These are phyloP conservation scores for Bubo scandiacus DNA, from an alignment of 2,113 vertebrate species.

Conservation along the genomic window DNA sequence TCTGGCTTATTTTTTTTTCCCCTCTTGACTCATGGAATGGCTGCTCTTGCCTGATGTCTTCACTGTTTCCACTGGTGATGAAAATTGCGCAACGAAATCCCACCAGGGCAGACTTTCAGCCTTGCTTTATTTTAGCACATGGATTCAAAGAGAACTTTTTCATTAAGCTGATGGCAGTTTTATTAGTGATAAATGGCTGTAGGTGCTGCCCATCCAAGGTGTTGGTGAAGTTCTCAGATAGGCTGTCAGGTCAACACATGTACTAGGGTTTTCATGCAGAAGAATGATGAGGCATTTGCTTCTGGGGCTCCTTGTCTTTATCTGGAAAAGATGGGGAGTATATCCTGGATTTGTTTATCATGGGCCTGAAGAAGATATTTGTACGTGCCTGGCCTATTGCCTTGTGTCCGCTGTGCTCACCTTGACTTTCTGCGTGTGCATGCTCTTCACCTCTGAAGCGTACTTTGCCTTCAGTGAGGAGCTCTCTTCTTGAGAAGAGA, in stretches of 20 bases:
- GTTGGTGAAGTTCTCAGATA: neutral
- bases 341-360: neutral
- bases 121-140: neutral
- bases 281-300: neutral
- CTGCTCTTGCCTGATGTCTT: neutral
- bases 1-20: neutral
- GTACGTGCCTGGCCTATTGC: neutral
- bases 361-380: neutral
- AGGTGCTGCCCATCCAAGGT: neutral
- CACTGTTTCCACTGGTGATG: neutral
- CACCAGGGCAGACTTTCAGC: neutral
- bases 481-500: neutral
- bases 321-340: neutral
- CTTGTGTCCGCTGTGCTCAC: neutral
- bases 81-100: neutral
- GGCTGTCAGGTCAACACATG: neutral
- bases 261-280: neutral
- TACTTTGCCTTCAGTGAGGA: neutral
- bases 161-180: neutral
- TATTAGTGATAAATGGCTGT: neutral
- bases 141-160: neutral
- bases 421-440: accelerated
- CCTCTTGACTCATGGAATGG: neutral
- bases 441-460: neutral
- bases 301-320: neutral